These are phyloP conservation scores for Haliclystus octoradiatus DNA, from an alignment of 30 jellyfish, hydroid and myxozoan species.

Conservation along the genomic window DNA sequence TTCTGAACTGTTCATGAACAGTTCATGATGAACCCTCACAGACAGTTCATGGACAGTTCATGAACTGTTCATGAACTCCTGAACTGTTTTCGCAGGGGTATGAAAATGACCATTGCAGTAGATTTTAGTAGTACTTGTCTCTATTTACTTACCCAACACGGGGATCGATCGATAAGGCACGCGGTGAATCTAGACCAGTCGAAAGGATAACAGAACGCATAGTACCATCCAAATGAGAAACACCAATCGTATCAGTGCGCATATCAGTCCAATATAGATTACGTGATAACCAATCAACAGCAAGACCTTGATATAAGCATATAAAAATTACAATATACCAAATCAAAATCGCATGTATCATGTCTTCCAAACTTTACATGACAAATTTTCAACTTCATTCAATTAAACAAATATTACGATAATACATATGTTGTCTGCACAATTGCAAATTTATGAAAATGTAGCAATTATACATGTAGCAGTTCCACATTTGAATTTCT, in stretches of 20 bases:
- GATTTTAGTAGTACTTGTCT: no score
- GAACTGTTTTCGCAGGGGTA: no score
- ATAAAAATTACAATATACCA: neutral
- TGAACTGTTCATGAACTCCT: no score
- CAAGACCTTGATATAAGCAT: slow-evolving; percentile 43
- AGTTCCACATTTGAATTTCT: no score
- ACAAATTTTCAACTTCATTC: neutral
- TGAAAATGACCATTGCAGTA: no score
- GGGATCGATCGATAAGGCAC: slow-evolving; percentile 95
- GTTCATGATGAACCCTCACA: no score
- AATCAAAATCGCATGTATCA: neutral
- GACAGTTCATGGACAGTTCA: no score
- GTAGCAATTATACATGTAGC: no score
- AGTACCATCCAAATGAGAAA: slow-evolving; percentile 83
- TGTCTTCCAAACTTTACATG: neutral
- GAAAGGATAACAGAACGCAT: slow-evolving; percentile 70
- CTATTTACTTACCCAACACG: slow-evolving; percentile 54
- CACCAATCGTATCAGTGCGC: slow-evolving; percentile 89
- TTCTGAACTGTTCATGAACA: no score
- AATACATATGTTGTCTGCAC: no score
- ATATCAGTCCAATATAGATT: slow-evolving; percentile 95
- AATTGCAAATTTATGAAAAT: no score
- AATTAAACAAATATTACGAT: no score
- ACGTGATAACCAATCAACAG: slow-evolving; percentile 93
- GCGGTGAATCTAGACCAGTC: slow-evolving; percentile 80